These are phyloP conservation scores for Scaptomyza reducta DNA, from an alignment of 2,888 invertebrate species.

Conservation along the genomic window DNA sequence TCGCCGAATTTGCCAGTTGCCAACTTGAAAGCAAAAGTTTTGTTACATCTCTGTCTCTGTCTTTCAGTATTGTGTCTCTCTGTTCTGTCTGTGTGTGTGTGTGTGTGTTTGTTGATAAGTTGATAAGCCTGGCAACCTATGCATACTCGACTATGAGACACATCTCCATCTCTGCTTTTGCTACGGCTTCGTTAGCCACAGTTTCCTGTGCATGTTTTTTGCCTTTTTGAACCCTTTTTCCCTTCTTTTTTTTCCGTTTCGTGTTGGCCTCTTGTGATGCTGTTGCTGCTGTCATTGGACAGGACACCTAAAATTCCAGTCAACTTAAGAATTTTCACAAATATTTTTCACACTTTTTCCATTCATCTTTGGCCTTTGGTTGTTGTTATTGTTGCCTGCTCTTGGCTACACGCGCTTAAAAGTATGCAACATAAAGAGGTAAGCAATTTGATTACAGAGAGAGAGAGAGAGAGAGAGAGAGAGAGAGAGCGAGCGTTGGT, in stretches of 20 bases:
- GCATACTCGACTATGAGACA: slow-evolving; percentile 32
- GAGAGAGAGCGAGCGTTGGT: slow-evolving; percentile 6
- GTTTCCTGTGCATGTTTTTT: slow-evolving; percentile 71
- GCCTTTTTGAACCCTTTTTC: slow-evolving; percentile 65
- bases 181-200: slow-evolving; percentile 71
- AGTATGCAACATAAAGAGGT: slow-evolving; percentile 68
- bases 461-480: slow-evolving; percentile 7
- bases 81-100: slow-evolving; percentile 13
- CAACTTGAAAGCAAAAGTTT: slow-evolving; percentile 77
- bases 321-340: slow-evolving; percentile 70
- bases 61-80: slow-evolving; percentile 19
- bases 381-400: slow-evolving; percentile 15
- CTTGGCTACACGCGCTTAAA: slow-evolving; percentile 35
- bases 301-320: slow-evolving; percentile 34
- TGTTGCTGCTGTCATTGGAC: slow-evolving; percentile 35
- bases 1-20: slow-evolving; percentile 26
- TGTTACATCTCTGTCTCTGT: slow-evolving; percentile 49
- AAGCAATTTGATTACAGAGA: slow-evolving; percentile 71
- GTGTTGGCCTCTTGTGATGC: slow-evolving; percentile 2
- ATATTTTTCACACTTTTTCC: slow-evolving; percentile 67
- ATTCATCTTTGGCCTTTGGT: slow-evolving; percentile 29
- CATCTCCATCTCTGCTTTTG: slow-evolving; percentile 19
- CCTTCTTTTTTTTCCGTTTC: background rate
- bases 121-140: slow-evolving; percentile 53
- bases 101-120: slow-evolving; percentile 46